These are phyloP conservation scores for Drosophila acutilabella DNA, from an alignment of 2,888 invertebrate genomes.

Conservation along the genomic window DNA sequence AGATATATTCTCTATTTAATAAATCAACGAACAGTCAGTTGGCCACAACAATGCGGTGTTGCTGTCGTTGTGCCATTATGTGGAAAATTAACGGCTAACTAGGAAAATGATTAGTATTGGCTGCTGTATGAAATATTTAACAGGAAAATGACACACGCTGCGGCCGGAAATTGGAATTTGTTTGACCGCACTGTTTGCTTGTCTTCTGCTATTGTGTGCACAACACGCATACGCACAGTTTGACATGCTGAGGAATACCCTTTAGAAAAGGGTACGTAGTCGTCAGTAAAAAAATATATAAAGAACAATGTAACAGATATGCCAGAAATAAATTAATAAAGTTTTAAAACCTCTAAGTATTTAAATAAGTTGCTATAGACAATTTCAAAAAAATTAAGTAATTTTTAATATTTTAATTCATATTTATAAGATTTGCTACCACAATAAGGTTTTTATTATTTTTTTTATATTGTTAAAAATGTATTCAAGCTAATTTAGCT, in stretches of 20 bases:
- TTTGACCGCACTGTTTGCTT: conserved; percentile 24
- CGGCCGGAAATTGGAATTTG: conserved; percentile 67
- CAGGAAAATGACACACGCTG: conserved; percentile 45
- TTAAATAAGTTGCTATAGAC: too few relatives aligned
- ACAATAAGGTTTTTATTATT: too few relatives aligned
- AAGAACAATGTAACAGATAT: too few relatives aligned
- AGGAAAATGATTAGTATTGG: conserved; percentile 38
- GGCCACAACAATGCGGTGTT: conserved; percentile 24
- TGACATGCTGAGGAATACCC: background rate
- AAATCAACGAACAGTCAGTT: conserved; percentile 34
- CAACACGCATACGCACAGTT: conserved; percentile 46
- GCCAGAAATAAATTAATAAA: too few relatives aligned
- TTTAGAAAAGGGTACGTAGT: too few relatives aligned
- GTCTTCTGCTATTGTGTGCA: conserved; percentile 9
- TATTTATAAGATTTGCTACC: too few relatives aligned
- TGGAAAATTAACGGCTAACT: conserved; percentile 52
- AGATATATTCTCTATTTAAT: conserved; percentile 48
- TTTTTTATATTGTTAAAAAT: too few relatives aligned
- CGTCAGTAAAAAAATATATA: too few relatives aligned
- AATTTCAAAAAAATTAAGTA: too few relatives aligned
- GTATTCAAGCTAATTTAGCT: too few relatives aligned
- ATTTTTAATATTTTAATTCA: too few relatives aligned
- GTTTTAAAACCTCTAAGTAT: too few relatives aligned
- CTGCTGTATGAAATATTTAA: conserved; percentile 49
- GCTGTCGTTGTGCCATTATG: conserved; percentile 27